A percentile compares a stretch with the other conserved stretches of the same genome.
phyloP scores from a whole-genome alignment of 2,888 invertebrate genomes.

The Deilephila porcellus region DNA sequence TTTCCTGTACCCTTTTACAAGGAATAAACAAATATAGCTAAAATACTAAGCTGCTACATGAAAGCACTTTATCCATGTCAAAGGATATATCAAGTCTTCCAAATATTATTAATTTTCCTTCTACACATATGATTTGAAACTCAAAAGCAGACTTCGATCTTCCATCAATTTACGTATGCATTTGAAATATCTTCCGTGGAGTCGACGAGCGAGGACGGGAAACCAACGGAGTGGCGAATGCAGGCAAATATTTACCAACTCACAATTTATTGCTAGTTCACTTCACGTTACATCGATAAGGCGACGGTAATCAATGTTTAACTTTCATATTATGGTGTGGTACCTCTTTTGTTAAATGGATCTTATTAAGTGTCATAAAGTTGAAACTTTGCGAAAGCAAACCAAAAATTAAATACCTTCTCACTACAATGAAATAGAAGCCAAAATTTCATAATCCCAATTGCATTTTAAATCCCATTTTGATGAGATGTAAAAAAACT shows the following conservation, averaged over 20 bases:
- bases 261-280: constrained; percentile 7
- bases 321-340: neutral
- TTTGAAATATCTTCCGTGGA: constrained; percentile 18
- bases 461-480: too few species aligned
- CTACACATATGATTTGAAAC: neutral
- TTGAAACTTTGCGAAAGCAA: neutral
- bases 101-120: neutral
- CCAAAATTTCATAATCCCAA: too few species aligned
- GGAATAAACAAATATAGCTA: too few species aligned
- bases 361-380: neutral
- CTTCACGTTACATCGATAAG: neutral
- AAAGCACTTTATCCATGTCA: neutral
- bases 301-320: neutral
- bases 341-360: neutral
- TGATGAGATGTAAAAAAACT: too few species aligned
- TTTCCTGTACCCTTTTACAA: too few species aligned
- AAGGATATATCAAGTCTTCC: neutral
- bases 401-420: too few species aligned
- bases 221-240: neutral
- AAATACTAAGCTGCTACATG: neutral
- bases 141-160: constrained; percentile 23
- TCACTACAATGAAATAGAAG: too few species aligned
- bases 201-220: neutral
- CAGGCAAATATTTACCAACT: constrained; percentile 1
- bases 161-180: constrained; percentile 19